Base-by-base conservation (phyloP, 2,888 invertebrate species). In the Caenorhabditis sinica region DNA sequence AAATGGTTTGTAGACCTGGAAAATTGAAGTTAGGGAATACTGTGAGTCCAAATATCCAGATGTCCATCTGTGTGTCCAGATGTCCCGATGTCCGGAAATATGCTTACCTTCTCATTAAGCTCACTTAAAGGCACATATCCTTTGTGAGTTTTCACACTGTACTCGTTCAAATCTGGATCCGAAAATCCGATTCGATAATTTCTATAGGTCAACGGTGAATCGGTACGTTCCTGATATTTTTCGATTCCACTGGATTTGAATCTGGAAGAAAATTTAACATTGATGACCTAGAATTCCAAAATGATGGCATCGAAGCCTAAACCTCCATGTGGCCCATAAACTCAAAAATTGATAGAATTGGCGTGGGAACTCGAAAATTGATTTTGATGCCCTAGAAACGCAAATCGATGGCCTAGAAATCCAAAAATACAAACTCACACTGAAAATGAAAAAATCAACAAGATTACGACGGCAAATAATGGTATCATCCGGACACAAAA, bases 1-100 rank as follows among this genome's bases (percentile, higher is more conserved):
- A n/a, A 75, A 82, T 45, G 49, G 36, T 25, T 75, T 71, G 45
- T 60, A 81, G 33, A 81, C 74, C 73, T 73, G 49, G 25, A 60
- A 61, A 5, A 2, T 49, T 11, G 6, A 20, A 2, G 15, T 4
- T 40, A 40, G 15, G 20, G 20, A 15, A 20, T 20, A 49, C 20
- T 49, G 49, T 49, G 11, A 2, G 2, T 49, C 43, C 11, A 43
- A 36, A 36, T 36, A 36, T 11, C 36, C 36, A 36, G 6, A 36
- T 11, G 6, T 5, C 13, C 4, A 40, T 13, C 40, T 40, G 9
- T 4, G 40, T 13, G 40, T 13, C 13, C 40, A 40, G 13, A 13
- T 40, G 13, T 4, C 40, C 13, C 40, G 15, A 15, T 49, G n/a
- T 8, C 49, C 5, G 5, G 0, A 49, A 20, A 49, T 20, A 1